These are phyloP conservation scores for Synaphobranchus kaupii DNA, from an alignment of 2,797 vertebrate species.

Conservation along the genomic window DNA sequence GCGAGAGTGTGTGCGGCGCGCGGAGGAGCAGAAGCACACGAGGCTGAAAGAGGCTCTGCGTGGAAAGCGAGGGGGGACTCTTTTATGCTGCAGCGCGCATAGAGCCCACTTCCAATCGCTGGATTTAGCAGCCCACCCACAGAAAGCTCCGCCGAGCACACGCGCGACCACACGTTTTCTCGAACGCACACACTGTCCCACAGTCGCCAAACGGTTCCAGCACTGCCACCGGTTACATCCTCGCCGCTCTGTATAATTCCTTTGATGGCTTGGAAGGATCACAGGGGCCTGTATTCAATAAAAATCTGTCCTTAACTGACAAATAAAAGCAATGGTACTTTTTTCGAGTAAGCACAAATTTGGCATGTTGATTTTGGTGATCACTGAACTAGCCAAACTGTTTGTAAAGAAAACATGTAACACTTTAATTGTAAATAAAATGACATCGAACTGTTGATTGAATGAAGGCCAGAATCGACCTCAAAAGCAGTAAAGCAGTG, in stretches of 20 bases:
- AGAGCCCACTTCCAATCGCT: conserved; percentile 36
- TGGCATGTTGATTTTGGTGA: background rate
- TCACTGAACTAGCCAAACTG: background rate
- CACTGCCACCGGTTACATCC: conserved; percentile 13
- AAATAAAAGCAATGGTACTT: background rate
- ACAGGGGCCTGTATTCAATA: background rate
- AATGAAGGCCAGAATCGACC: background rate
- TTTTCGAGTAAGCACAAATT: background rate
- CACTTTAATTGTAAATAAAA: background rate
- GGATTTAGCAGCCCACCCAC: conserved; percentile 57
- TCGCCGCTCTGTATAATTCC: conserved; percentile 16
- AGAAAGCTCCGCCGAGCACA: conserved; percentile 42
- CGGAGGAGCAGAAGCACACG: background rate
- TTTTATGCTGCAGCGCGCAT: conserved; percentile 5
- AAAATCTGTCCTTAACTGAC: background rate
- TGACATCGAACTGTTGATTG: background rate
- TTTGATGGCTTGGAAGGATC: conserved; percentile 5
- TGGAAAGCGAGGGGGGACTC: conserved; percentile 22
- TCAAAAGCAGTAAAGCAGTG: background rate
- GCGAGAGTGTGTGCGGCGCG: background rate
- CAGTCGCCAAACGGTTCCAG: conserved; percentile 22
- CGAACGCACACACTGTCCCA: background rate
- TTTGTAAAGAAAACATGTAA: background rate
- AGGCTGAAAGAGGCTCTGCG: background rate
- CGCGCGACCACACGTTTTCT: conserved; percentile 37